Conservation (phyloP, 1,140 invertebrate species). For the Hyles euphorbiae region DNA sequence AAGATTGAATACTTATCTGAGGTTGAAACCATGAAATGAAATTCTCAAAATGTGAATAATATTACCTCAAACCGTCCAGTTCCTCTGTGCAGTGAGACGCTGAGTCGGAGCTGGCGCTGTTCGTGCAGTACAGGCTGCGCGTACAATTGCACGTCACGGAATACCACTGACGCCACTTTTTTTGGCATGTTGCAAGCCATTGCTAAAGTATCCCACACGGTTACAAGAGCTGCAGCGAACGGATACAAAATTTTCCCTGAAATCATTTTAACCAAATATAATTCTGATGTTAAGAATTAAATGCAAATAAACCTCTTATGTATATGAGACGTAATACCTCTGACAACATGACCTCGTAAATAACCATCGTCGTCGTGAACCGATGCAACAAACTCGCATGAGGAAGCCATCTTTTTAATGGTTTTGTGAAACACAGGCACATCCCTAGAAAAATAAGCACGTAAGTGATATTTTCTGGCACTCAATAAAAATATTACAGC, state of each 20-base stretch:
- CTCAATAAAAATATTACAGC: not conserved
- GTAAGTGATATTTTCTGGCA: not conserved
- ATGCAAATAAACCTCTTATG: not conserved
- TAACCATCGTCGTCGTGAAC: no score
- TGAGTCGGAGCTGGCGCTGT: constrained; percentile 14
- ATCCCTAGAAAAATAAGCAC: not conserved
- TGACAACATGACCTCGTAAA: no score
- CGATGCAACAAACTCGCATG: no score
- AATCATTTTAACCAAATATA: not conserved
- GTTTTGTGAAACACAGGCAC: not conserved
- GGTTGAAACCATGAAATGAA: no score
- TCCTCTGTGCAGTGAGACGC: constrained; percentile 20
- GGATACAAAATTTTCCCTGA: constrained; percentile 25
- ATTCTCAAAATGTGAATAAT: no score
- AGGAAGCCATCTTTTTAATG: no score
- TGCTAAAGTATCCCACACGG: constrained; percentile 30
- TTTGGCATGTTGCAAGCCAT: constrained; percentile 14
- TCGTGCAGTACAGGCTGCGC: constrained; percentile 28
- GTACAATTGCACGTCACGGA: constrained; percentile 24
- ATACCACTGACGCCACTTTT: constrained; percentile 19
- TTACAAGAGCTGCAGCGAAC: constrained; percentile 25
- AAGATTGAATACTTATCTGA: no score
- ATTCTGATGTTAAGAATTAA: not conserved
- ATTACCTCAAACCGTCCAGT: constrained; percentile 34
- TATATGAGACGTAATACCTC: not conserved